Base-by-base conservation (phyloP, 2,797 vertebrate species). In the Ctenopoma kingsleyae region DNA sequence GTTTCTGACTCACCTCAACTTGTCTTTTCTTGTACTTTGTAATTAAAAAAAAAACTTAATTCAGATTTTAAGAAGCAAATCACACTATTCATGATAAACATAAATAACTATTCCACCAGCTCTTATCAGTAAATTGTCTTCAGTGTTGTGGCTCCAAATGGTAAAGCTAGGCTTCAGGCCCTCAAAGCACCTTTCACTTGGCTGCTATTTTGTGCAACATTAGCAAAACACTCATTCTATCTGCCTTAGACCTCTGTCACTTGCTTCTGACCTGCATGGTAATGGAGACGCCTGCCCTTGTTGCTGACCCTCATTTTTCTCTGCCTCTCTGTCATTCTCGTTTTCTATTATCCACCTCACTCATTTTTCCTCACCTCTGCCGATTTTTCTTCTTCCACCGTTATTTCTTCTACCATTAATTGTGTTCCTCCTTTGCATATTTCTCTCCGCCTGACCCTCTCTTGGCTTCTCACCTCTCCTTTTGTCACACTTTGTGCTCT, bases 271-370 rank as follows among this genome's bases (percentile, higher is more conserved):
- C 86, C 87, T 84, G 75, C 73, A 70, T 84, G 70, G 83, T 89
- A 93, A 92, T 91, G 81, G 88, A 84, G 80, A 88, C 16, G 71
- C 76, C 82, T 89, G 89, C 85, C 88, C 91, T 75, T 66, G 57
- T 49, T 46, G 59, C 84, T 87, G 88, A 89, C 87, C 91, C 89
- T 91, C 80, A 86, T 91, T 91, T 90, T 78, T 85, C 85, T 76
- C 71, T 80, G 80, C 78, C 84, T 86, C 78, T 53, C 71, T 65
- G 64, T 84, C 74, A 0, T 76, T 90, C 82, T 67, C 58, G 64
- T 88, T 91, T 86, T 86, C 87, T 80, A 90, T 89, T 90, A 90
- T 87, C 89, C 84, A 62, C 72, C 85, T 84, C 71, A 67, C 76
- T 90, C 73, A 54, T 90, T n/a, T 44, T 88, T 71, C 82, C 85